Percentiles rank a stretch among this genome's conserved stretches.
phyloP scores from a whole-genome alignment of 1,140 invertebrate species.

The Drosophila nasuta region DNA sequence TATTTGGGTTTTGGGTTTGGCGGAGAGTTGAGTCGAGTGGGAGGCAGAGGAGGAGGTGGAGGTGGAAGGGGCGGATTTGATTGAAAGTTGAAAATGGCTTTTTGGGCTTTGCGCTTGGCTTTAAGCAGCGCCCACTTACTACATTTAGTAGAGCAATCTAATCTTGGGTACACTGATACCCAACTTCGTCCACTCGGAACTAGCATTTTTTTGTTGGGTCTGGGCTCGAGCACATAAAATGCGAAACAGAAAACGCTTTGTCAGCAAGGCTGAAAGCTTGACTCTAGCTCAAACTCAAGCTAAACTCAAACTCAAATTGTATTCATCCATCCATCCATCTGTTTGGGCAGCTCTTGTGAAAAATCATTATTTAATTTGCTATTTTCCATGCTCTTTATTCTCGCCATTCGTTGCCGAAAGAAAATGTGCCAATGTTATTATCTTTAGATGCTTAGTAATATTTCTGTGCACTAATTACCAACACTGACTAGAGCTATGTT shows the following conservation, averaged over 20 bases:
- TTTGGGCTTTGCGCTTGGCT: constrained; percentile 34
- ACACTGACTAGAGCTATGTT: constrained; percentile 12
- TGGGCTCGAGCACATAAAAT: constrained; percentile 32
- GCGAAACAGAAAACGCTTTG: constrained; percentile 56
- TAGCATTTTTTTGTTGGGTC: not conserved
- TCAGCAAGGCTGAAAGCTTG: constrained; percentile 53
- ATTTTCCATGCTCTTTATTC: constrained; percentile 36
- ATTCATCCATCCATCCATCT: constrained; percentile 20
- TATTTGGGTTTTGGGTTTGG: constrained; percentile 3
- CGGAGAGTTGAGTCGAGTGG: not conserved
- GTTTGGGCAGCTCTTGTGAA: constrained; percentile 47
- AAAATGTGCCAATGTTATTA: constrained; percentile 76
- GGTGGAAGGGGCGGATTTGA: constrained; percentile 41
- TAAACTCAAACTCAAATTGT: constrained; percentile 22
- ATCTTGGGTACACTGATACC: constrained; percentile 42
- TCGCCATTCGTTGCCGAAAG: constrained; percentile 22
- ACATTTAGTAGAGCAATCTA: constrained; percentile 52
- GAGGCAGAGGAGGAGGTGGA: not conserved
- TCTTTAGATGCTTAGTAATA: constrained; percentile 57
- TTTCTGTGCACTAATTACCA: constrained; percentile 46
- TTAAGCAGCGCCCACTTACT: constrained; percentile 49
- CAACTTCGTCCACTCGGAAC: constrained; percentile 20
- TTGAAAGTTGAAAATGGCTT: constrained; percentile 78
- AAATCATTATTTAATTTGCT: constrained; percentile 54
- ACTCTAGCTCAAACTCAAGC: constrained; percentile 16